A percentile compares a stretch with the other conserved stretches of the same genome.
Evolutionary conservation across 2,113 vertebrate genomes (phyloP).

Genomic region (Platichthys stellatus): DNA sequence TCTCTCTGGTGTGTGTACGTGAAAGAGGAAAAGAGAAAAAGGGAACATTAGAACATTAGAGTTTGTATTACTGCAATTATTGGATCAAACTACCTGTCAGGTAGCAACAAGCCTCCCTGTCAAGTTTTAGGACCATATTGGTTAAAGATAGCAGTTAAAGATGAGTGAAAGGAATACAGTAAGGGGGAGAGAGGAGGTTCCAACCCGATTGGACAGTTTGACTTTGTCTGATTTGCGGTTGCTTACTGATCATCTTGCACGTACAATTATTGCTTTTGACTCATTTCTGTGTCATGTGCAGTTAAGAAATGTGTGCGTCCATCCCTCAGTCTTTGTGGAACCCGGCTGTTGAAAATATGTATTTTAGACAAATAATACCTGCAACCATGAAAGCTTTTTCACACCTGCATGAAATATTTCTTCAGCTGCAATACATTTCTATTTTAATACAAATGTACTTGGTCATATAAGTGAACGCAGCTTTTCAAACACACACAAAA

Average conservation of each 20-base stretch:
- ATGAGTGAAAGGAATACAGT: no score
- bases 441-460: not conserved
- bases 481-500: not conserved
- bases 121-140: not conserved
- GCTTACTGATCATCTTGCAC: no score
- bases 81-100: not conserved
- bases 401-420: not conserved
- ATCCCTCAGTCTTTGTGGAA: no score
- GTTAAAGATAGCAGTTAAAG: no score
- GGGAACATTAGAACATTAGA: not conserved
- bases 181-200: no score
- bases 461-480: not conserved
- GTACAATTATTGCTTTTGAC: no score
- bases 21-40: not conserved
- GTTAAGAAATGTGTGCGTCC: no score
- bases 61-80: not conserved
- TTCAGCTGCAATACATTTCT: not conserved
- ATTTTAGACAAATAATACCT: not conserved
- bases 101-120: not conserved
- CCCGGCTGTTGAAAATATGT: not conserved
- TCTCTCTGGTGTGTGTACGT: not conserved
- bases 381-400: not conserved
- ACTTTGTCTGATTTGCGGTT: no score
- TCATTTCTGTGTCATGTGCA: no score
- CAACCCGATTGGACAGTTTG: no score